Evolutionary conservation across 2,113 vertebrate species (phyloP), one percentile per base, ranked within the genome.

Genomic region (Alethe diademata): DNA sequence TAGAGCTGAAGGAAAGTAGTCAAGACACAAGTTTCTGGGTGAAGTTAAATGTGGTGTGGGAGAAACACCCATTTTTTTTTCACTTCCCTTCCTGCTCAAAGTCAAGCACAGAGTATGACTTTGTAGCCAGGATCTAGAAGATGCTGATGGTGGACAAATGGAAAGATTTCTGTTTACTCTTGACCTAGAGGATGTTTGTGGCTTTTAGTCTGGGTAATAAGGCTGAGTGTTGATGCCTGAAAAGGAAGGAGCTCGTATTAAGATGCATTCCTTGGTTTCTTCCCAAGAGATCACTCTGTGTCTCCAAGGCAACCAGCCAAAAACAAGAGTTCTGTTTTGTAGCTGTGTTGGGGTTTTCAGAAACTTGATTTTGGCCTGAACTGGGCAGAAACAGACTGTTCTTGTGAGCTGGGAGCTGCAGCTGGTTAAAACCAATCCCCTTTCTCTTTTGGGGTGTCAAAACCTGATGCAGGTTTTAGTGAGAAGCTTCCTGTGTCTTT

Each of bases 131-230:
- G 7, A 6, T 74, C 29, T 56, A 64, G 75, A 47, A 90, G 80
- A 58, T 66, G 82, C 53, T 94, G 90, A 53, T 31, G 40, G 67
- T 36, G 54, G 28, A 84, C 76, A 60, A 48, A 81, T 74, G 72
- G 88, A 92, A 87, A 81, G 89, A 74, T 74, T 91, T 81, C 56
- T 96, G 89, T 96, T 90, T 92, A 74, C 94, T 92, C 60, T 80
- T 88, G 80, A 80, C 88, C 72, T 22, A 92, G 91, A 96, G 94
- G 91, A 96, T 95, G 92, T 93, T 97, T 97, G 92, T 93, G 92
- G 88, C 94, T 92, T 94, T 92, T 78, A 19, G 43, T 86, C 94
- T 56, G 95, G 72, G 57, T 92, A 88, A 60, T 58, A 70, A 73
- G 79, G 82, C 90, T 58, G 90, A 62, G 51, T 60, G 92, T 47